Evolutionary conservation across 2,113 vertebrate genomes (phyloP), one percentile per base, ranked within the genome.

Genomic region (Lates calcarifer): DNA sequence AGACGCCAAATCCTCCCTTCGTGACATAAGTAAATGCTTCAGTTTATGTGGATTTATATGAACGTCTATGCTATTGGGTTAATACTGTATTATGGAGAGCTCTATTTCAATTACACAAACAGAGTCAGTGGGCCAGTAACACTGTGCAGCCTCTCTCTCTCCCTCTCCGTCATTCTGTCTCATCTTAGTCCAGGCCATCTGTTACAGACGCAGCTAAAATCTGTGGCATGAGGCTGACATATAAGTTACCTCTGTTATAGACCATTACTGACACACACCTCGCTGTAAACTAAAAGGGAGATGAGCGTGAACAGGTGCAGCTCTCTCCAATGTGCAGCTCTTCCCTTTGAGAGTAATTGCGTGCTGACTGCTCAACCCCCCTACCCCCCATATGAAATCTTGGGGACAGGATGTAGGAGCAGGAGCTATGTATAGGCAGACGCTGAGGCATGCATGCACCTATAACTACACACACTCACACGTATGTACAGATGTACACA

Each of bases 151-250:
- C 77, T 81, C 82, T 83, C 77, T 81, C 82, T 83, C 79, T 84
- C 22, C 26, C 81, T 79, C 79, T 37, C 88, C 66, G 67, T 82
- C 84, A 68, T 76, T 85, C 87, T 82, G 86, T 90, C 84, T 92
- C 89, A 92, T 91, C 86, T 91, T 61, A 82, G 86, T 91, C 81
- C 87, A 89, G 87, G 82, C 93, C 93, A 94, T 94, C 93, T 94
- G 93, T 91, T 90, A 84, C 84, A 55, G 61, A 57, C 35, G 3
- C 76, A 37, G 82, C 79, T 88, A 82, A 15, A 60, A 89, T 89
- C 79, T 82, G 82, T 58, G 76, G 80, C 68, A n/a, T 68, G 63
- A 78, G 62, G 64, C 60, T 14, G 64, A 77, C 81, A 64, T 86
- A 71, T 79, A 82, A 67, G 87, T 84, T 79, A 67, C 62, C 76